phyloP scores from a whole-genome alignment of 2,888 invertebrate genomes.

The Tenthredo notha region DNA sequence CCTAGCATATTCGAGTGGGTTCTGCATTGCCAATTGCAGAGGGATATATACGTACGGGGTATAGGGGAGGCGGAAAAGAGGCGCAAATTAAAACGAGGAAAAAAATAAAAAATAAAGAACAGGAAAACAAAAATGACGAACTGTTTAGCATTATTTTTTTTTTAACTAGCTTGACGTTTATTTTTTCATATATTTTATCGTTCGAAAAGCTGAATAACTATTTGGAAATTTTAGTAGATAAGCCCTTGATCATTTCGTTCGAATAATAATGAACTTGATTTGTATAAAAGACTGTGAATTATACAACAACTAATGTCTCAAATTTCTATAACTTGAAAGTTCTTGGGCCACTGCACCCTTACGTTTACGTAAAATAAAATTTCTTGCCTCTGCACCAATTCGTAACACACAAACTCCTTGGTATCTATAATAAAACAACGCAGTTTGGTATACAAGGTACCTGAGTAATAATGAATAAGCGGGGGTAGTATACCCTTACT shows the following conservation, averaged over 20 bases:
- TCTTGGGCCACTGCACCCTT: not conserved
- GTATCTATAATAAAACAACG: slow-evolving; percentile 27
- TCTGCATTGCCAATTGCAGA: slow-evolving; percentile 46
- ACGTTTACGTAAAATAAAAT: not conserved
- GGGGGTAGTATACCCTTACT: slow-evolving; percentile 12
- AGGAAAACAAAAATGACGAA: too few species aligned
- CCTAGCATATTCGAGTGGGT: slow-evolving; percentile 49
- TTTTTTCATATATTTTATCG: too few species aligned
- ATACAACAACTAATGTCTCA: not conserved
- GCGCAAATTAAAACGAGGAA: not conserved
- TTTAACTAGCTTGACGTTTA: too few species aligned
- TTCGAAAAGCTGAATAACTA: not conserved
- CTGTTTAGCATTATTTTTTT: too few species aligned
- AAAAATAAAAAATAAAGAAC: not conserved
- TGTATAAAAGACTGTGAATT: not conserved
- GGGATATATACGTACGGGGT: not conserved
- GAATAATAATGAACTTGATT: not conserved
- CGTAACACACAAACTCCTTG: not conserved
- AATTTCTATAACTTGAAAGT: not conserved
- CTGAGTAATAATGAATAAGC: slow-evolving; percentile 44
- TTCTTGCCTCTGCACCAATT: not conserved
- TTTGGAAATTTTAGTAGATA: not conserved
- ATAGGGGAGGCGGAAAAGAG: not conserved
- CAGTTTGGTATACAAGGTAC: slow-evolving; percentile 2
- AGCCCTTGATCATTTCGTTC: not conserved